phyloP scores from a whole-genome alignment of 2,113 vertebrate species.

The Pseudorectes ferrugineus region DNA sequence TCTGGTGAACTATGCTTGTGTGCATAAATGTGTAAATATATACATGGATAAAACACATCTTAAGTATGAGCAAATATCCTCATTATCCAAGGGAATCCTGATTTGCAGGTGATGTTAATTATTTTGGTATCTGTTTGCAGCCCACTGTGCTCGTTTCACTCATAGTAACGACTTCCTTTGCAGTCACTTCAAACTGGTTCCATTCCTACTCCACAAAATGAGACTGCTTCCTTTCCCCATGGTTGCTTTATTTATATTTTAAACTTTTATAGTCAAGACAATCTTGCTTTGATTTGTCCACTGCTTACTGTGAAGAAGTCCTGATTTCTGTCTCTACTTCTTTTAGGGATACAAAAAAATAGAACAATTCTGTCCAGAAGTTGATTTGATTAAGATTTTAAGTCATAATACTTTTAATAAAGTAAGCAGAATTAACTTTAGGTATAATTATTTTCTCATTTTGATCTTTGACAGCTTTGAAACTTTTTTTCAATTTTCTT shows the following conservation, averaged over 20 bases:
- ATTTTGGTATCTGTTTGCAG: not conserved
- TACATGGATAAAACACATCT: not conserved
- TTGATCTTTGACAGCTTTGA: not conserved
- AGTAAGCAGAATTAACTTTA: not conserved
- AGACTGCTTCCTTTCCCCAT: not conserved
- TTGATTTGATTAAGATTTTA: not conserved
- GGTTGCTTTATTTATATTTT: not conserved
- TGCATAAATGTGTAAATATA: not conserved
- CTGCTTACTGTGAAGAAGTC: not conserved
- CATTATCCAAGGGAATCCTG: not conserved
- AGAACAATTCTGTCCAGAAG: not conserved
- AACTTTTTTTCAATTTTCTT: not conserved
- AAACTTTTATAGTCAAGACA: rapidly evolving
- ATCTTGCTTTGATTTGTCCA: not conserved
- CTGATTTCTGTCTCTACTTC: not conserved
- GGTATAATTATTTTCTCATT: not conserved
- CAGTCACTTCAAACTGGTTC: not conserved
- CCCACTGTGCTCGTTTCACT: not conserved
- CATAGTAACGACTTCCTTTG: not conserved
- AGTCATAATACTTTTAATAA: not conserved
- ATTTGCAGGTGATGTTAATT: not conserved
- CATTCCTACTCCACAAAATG: not conserved
- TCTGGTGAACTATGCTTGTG: not conserved
- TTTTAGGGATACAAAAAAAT: not conserved
- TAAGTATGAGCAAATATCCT: not conserved